Base-by-base conservation (phyloP, 1,140 invertebrate genomes). In the Listronotus oregonensis region DNA sequence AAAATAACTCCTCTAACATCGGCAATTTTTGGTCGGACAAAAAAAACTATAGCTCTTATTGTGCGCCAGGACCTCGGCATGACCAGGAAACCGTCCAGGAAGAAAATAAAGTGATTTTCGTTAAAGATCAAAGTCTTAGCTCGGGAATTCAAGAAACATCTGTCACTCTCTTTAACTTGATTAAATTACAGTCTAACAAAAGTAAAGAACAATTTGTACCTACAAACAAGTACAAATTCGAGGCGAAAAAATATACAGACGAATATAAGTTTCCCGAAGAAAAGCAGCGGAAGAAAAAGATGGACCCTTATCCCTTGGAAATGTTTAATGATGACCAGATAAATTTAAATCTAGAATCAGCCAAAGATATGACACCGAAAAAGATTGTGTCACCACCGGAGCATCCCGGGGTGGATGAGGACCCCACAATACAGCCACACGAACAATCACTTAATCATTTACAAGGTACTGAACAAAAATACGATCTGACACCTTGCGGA, bases 271-370 rank as follows among this genome's bases (percentile, higher is more conserved):
- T 65, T 17, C 11, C 11, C 1, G 14, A 37, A 15, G 52, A 64
- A 12, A 40, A 44, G 27, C n/a, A 55, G 7, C 18, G 18, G 7
- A 32, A 14, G 7, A 39, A 56, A 14, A 9, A 12, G 2, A 0
- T n/a, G 0, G 61, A 64, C 47, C 61, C 61, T 3, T 64, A 64
- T 56, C 61, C 61, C 6, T n/a, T 64, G 10, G 61, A 64, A 49
- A 64, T 64, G 61, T 64, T 64, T 47, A 39, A 64, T 8, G 61
- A 64, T 1, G 51, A 64, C 18, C 32, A 39, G 6, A 37, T 56
- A 11, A 50, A 18, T 12, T 11, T 17, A 3, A 31, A 56, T 10
- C 32, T 64, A 7, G 44, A 55, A 40, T 15, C 37, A 3, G 52
- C 52, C 39, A 55, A 37, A 42, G 17, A 37, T 1, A 42, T 55